These are phyloP conservation scores for Lasioglossum villosulum DNA, from an alignment of 2,888 invertebrate species.

Conservation along the genomic window DNA sequence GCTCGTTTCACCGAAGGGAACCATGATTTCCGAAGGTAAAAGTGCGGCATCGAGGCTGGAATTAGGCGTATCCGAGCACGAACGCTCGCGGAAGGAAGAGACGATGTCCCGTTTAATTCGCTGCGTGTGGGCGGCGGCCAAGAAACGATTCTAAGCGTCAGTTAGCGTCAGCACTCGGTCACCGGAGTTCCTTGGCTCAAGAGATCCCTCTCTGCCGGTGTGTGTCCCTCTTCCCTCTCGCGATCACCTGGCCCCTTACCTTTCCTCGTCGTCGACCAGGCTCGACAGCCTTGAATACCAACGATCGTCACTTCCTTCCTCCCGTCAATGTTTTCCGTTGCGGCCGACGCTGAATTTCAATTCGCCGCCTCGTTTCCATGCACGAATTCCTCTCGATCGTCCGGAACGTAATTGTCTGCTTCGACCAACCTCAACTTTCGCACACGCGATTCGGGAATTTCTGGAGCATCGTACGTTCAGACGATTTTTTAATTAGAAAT, in stretches of 20 bases:
- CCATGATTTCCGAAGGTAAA: slow-evolving; percentile 33
- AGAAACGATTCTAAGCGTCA: slow-evolving; percentile 70
- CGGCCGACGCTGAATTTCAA: slow-evolving; percentile 80
- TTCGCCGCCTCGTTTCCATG: slow-evolving; percentile 68
- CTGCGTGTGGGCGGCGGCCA: slow-evolving; percentile 77
- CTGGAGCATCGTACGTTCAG: neutral
- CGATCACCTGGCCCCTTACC: slow-evolving; percentile 25
- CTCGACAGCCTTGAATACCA: slow-evolving; percentile 80
- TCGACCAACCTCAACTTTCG: slow-evolving; percentile 8
- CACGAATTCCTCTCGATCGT: slow-evolving; percentile 64
- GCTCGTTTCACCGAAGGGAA: neutral
- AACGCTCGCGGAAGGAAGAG: slow-evolving; percentile 81
- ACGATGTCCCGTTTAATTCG: slow-evolving; percentile 80
- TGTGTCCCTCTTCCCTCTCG: slow-evolving; percentile 29
- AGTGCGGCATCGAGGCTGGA: slow-evolving; percentile 26
- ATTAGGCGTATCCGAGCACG: slow-evolving; percentile 69
- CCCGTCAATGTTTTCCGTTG: slow-evolving; percentile 78
- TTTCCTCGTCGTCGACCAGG: slow-evolving; percentile 53
- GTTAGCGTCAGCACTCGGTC: slow-evolving; percentile 80
- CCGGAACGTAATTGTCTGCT: neutral
- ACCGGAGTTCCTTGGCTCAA: slow-evolving; percentile 81
- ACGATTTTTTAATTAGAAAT: neutral
- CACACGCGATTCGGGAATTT: neutral
- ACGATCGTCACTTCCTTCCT: slow-evolving; percentile 83
- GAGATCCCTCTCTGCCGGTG: slow-evolving; percentile 51